A percentile compares a stretch with the other conserved stretches of the same genome.
Conservation (phyloP, 1,140 invertebrate species). For the Ectropis grisescens region DNA sequence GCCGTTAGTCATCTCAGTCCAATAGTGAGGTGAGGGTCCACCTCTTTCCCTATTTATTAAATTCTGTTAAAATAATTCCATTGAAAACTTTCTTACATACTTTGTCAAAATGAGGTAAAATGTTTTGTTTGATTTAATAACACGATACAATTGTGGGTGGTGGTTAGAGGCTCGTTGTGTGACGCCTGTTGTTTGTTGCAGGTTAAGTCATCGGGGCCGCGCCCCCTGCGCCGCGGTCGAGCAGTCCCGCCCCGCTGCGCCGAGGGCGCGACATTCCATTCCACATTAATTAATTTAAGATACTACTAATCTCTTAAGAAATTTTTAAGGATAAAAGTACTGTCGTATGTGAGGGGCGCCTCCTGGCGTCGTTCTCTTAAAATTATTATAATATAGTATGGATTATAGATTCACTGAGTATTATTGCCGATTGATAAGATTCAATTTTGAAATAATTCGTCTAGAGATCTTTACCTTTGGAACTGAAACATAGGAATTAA, state of each 20-base stretch:
- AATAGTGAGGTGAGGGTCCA: slow-evolving; percentile 55
- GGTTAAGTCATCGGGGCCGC: slow-evolving; percentile 62
- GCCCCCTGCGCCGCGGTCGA: slow-evolving; percentile 37
- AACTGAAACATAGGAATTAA: slow-evolving; percentile 43
- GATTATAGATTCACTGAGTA: slow-evolving; percentile 66
- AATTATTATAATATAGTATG: slow-evolving; percentile 66
- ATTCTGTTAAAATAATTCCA: background rate
- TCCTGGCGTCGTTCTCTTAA: slow-evolving; percentile 35
- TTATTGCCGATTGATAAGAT: slow-evolving; percentile 61
- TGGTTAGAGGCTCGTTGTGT: background rate
- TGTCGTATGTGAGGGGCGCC: slow-evolving; percentile 36
- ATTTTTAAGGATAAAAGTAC: slow-evolving; percentile 51
- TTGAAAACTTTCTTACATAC: background rate
- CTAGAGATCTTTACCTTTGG: slow-evolving; percentile 42
- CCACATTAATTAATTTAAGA: slow-evolving; percentile 62
- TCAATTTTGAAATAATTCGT: slow-evolving; percentile 49
- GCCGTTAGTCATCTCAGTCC: slow-evolving; percentile 62
- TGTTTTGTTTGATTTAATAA: too few relatives aligned
- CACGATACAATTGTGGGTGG: too few relatives aligned
- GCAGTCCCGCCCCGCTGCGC: slow-evolving; percentile 37
- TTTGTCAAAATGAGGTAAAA: too few relatives aligned
- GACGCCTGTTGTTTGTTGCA: slow-evolving; percentile 25
- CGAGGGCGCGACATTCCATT: slow-evolving; percentile 61
- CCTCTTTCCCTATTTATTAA: too few relatives aligned
- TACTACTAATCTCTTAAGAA: slow-evolving; percentile 57